Evolutionary conservation across 2,888 invertebrate genomes (phyloP), one percentile per base, ranked within the genome.

Genomic region (Chrysotoxum bicinctum): DNA sequence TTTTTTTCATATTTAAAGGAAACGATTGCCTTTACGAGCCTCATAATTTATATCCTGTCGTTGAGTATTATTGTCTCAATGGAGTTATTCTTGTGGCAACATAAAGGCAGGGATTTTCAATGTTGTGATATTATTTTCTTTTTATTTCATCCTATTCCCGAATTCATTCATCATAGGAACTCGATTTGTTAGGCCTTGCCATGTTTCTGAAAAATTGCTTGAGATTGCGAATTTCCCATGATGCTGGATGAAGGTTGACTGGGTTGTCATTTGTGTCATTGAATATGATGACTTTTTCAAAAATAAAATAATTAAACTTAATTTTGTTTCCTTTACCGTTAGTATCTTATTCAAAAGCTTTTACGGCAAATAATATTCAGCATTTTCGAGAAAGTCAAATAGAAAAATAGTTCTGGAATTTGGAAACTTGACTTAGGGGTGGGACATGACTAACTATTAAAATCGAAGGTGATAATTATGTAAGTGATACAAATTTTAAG

Each of bases 11-110:
- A 52, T 54, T 54, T 54, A 62, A 56, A 50, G 35, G 74, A 64
- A 48, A 45, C 79, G 73, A 73, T 82, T 83, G 78, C 75, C 66
- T 75, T 72, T 75, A 74, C 66, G 79, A 79, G 70, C 26, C 70
- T 60, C 74, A 79, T 79, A 75, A 84, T 79, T 84, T 84, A 84
- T 84, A 84, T 75, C 84, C 75, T 79, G 84, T 84, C 84, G 79
- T 60, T 75, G 75, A 64, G 75, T 79, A 79, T 84, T 78, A 84
- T 79, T 84, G 84, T 84, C 60, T 84, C 84, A 75, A 70, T 84
- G 56, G 79, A 84, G 84, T 72, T 84, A 84, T 69, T 84, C 79
- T 70, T 75, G 69, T 58, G 70, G 79, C 32, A 75, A 75, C 52
- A 52, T 75, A 75, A 84, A 72, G 32, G 56, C 52, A 23, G 30